Evolutionary conservation across 2,888 invertebrate genomes (phyloP), one percentile per base, ranked within the genome.

Genomic region (Drosophila lacicola): DNA sequence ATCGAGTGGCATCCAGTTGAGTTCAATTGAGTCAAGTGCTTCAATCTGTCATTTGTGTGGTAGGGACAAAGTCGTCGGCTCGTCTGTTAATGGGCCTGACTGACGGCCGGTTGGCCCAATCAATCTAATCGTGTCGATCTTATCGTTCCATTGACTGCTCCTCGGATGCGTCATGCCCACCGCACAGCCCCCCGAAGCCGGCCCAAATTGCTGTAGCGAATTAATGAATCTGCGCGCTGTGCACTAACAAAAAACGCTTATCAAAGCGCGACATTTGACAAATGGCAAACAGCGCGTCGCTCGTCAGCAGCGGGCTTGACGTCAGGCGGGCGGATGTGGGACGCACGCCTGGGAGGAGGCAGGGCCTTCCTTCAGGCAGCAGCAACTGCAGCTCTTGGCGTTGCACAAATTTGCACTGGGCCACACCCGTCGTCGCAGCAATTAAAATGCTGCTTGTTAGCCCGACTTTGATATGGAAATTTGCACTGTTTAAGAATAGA

Each of bases 101-200:
- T 51, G 53, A 49, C 51, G 46, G 45, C 14, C 29, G 17, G n/a
- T 2, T 41, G 36, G 29, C 17, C 5, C 46, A 64, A 74, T 76
- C 82, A 86, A 82, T 82, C 86, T 74, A 80, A 86, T 71, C 86
- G 29, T 19, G 29, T 11, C 2, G 63, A 70, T 60, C 62, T 70
- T 74, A 76, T 76, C 76, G 37, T 29, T 29, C 14, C 9, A 13
- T 6, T 39, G 33, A 5, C n/a, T n/a, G n/a, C n/a, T n/a, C 37
- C 14, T 29, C 55, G 53, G 39, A 74, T 60, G 54, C 45, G 82
- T 70, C 86, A 82, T 55, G 68, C 83, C 82, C 72, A 75, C 56
- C 25, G 37, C 34, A 25, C 37, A 45, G 49, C 42, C 36, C 41
- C 39, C 51, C 21, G 55, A 67, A 53, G 33, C 17, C 19, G n/a